Evolutionary conservation across 2,113 vertebrate species (phyloP).

Genomic region (Hiodon alosoides): DNA sequence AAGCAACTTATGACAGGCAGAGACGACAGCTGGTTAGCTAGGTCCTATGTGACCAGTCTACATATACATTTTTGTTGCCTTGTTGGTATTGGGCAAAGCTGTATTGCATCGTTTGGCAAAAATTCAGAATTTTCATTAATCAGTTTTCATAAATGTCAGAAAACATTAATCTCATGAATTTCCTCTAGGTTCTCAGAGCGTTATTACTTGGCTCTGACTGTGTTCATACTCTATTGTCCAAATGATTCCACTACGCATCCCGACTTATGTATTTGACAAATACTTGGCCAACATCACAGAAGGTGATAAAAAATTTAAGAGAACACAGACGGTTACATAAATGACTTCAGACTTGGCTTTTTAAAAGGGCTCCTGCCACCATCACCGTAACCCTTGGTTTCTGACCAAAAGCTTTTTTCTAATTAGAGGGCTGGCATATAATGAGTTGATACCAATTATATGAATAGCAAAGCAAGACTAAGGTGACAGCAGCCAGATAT

Average conservation of each 20-base stretch:
- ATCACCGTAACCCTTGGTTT: conserved; percentile 1
- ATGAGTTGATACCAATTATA: neutral
- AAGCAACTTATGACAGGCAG: too few species aligned
- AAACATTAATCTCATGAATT: neutral
- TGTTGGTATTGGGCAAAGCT: too few species aligned
- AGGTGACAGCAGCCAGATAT: neutral
- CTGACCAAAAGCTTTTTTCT: conserved; percentile 8
- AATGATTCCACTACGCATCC: neutral
- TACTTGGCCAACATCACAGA: neutral
- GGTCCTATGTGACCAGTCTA: too few species aligned
- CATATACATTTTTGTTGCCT: too few species aligned
- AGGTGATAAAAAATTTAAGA: neutral
- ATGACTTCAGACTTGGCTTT: neutral
- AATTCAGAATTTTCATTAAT: too few species aligned
- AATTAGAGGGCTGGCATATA: neutral
- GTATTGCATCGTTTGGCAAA: too few species aligned
- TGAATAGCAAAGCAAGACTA: neutral
- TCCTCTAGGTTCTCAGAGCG: neutral
- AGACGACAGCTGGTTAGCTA: too few species aligned
- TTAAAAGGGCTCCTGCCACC: neutral
- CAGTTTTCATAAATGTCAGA: too few species aligned
- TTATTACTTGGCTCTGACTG: neutral
- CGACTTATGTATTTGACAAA: neutral
- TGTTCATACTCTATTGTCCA: neutral
- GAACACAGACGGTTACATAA: neutral